Evolutionary conservation across 2,888 invertebrate genomes (phyloP).

Genomic region (Augochlorella aurata): DNA sequence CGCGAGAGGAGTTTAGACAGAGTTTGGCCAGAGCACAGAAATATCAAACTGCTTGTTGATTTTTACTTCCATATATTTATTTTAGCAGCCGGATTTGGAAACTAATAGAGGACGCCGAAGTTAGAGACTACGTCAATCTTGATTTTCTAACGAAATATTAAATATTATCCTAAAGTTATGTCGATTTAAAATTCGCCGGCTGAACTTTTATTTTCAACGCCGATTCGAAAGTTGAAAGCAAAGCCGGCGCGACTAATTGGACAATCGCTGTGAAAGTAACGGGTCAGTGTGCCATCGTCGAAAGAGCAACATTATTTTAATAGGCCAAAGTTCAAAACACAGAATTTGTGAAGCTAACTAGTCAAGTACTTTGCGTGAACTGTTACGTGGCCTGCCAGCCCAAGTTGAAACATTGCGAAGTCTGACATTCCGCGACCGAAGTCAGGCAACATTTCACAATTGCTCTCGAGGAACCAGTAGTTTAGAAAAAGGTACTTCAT

Average conservation of each 20-base stretch:
- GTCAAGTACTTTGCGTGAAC: slow-evolving; percentile 8
- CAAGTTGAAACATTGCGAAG: neutral
- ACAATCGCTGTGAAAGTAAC: neutral
- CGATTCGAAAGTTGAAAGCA: neutral
- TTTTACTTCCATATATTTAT: neutral
- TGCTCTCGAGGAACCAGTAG: neutral
- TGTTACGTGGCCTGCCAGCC: neutral
- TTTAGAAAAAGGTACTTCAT: neutral
- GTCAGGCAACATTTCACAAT: neutral
- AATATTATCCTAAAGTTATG: neutral
- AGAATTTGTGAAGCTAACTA: slow-evolving; percentile 1
- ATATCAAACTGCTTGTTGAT: neutral
- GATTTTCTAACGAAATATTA: neutral
- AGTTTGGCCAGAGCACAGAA: neutral
- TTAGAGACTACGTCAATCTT: neutral
- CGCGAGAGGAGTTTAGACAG: neutral
- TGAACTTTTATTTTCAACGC: neutral
- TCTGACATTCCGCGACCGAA: neutral
- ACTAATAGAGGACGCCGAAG: neutral
- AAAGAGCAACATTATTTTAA: slow-evolving; percentile 8
- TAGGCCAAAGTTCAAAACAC: slow-evolving; percentile 13
- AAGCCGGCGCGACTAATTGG: neutral
- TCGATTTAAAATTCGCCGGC: too few species aligned
- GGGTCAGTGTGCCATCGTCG: neutral
- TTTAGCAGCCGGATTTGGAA: neutral